Conservation (phyloP, 2,113 vertebrate genomes). For the Sturnus vulgaris region DNA sequence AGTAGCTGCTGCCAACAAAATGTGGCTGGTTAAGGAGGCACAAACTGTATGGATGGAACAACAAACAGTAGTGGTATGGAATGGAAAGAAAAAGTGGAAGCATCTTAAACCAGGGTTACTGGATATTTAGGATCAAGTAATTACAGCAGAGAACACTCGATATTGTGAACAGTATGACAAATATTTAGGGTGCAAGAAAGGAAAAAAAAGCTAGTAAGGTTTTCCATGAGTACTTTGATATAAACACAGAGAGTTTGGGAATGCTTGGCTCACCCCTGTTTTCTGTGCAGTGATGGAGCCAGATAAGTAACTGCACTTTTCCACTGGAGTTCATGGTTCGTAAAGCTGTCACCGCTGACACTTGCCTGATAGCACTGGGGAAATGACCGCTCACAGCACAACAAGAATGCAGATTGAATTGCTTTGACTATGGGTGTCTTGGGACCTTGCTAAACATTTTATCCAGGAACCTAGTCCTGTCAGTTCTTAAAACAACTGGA, state of each 20-base stretch:
- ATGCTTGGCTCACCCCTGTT: background rate
- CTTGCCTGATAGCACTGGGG: conserved; percentile 25
- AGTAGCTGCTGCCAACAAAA: background rate
- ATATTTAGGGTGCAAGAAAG: background rate
- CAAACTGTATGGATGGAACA: background rate
- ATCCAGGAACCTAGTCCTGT: background rate
- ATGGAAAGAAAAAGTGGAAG: background rate
- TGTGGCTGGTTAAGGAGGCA: background rate
- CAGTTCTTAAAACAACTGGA: conserved; percentile 18
- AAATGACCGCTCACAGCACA: conserved; percentile 31
- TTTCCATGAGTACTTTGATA: background rate
- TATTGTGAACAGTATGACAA: background rate
- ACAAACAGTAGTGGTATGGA: background rate
- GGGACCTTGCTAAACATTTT: conserved; percentile 51
- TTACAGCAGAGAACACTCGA: background rate
- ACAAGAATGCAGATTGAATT: conserved; percentile 51
- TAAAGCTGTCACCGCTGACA: conserved; percentile 40
- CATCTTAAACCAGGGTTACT: background rate
- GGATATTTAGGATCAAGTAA: background rate
- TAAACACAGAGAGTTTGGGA: background rate
- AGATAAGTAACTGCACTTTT: conserved; percentile 28
- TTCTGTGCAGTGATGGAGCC: background rate
- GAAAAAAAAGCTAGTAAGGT: background rate
- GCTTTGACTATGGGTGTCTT: conserved; percentile 30
- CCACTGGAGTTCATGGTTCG: background rate